These are phyloP conservation scores for Antennarius maculatus DNA, from an alignment of 2,797 vertebrate species.

Conservation along the genomic window DNA sequence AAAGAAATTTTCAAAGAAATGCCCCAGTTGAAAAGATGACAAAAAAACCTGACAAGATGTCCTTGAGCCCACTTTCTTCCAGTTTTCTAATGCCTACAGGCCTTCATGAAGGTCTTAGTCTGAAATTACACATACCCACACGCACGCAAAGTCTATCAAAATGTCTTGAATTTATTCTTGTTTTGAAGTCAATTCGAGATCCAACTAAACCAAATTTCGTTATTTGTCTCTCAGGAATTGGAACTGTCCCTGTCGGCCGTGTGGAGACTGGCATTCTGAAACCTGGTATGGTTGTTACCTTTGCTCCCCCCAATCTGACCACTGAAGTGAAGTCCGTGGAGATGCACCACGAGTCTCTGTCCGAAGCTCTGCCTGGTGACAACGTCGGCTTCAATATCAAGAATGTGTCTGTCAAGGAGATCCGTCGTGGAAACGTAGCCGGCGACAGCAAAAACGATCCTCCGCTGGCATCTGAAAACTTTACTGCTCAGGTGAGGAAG, in stretches of 20 bases:
- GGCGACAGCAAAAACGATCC: conserved; percentile 86
- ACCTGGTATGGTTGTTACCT: conserved; percentile 83
- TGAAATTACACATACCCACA: background rate
- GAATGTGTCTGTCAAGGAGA: conserved; percentile 86
- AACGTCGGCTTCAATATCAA: conserved; percentile 87
- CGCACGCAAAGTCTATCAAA: background rate
- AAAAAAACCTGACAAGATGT: no score
- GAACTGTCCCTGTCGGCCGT: conserved; percentile 83
- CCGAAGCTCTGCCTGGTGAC: conserved; percentile 81
- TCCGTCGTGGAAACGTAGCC: conserved; percentile 81
- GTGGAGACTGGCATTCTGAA: conserved; percentile 85
- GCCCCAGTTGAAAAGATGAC: no score
- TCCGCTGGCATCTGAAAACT: conserved; percentile 72
- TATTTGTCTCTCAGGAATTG: conserved; percentile 73
- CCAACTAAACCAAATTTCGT: background rate
- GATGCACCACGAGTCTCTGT: conserved; percentile 84
- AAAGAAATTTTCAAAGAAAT: no score
- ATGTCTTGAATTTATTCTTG: background rate
- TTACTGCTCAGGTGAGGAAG: conserved; percentile 77
- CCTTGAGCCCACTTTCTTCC: no score
- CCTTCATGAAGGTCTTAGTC: no score
- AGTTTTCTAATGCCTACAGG: no score
- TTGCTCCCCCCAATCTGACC: conserved; percentile 81
- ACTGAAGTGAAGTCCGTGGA: conserved; percentile 87
- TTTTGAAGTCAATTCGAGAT: background rate